These are phyloP conservation scores for Dolichotis patagonum DNA, from an alignment of 2,113 vertebrate species.

Conservation along the genomic window DNA sequence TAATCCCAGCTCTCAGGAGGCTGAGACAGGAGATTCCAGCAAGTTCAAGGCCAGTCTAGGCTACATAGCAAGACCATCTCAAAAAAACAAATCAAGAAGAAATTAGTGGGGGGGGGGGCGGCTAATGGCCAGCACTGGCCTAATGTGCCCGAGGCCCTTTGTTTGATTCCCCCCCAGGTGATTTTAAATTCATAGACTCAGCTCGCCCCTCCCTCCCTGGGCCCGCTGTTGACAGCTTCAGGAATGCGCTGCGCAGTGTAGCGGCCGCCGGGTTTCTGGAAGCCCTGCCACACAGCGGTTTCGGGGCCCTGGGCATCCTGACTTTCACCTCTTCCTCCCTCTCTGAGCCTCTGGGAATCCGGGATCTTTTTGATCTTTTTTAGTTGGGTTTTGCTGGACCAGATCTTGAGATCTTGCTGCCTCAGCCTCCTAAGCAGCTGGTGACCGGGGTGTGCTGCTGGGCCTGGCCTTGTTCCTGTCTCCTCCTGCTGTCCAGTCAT, in stretches of 20 bases:
- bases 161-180: background rate
- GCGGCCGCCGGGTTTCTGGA: fast-evolving
- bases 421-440: background rate
- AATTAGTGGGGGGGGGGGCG: too few species aligned
- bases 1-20: too few species aligned
- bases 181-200: background rate
- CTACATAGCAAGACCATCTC: background rate
- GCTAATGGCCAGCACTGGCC: background rate
- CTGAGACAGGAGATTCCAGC: background rate
- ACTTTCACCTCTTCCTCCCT: background rate
- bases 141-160: background rate
- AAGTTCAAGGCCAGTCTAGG: background rate
- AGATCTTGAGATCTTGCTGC: fast-evolving
- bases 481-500: background rate
- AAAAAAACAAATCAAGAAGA: background rate
- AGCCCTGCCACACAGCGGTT: background rate
- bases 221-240: background rate
- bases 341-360: background rate
- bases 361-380: background rate
- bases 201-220: background rate
- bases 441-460: background rate
- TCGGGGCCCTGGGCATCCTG: background rate
- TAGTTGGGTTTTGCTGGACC: background rate
- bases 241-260: fast-evolving
- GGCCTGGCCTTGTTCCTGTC: background rate